Conservation (phyloP, 2,797 vertebrate genomes). For the Chaunax sp. region DNA sequence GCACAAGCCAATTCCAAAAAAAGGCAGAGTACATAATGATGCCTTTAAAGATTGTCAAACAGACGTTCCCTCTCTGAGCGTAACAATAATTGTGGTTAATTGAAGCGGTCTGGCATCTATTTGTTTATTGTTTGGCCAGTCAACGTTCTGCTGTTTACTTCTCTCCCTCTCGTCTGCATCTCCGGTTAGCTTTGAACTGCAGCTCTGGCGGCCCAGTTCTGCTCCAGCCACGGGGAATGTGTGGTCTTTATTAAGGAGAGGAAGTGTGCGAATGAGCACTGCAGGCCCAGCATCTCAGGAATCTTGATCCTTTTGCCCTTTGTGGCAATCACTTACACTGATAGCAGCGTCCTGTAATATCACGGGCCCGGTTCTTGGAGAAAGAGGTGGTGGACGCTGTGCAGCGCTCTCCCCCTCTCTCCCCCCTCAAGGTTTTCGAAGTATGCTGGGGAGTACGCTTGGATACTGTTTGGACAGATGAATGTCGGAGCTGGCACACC, state of each 20-base stretch:
- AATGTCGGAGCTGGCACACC: conserved; percentile 72
- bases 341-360: conserved; percentile 55
- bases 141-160: conserved; percentile 30
- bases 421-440: conserved; percentile 29
- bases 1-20: conserved; percentile 4
- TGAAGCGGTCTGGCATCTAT: conserved; percentile 36
- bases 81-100: conserved; percentile 15
- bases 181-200: conserved; percentile 39
- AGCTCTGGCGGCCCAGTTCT: conserved; percentile 20
- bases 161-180: background rate
- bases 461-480: conserved; percentile 72
- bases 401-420: background rate
- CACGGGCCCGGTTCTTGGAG: conserved; percentile 45
- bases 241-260: conserved; percentile 78
- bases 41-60: conserved; percentile 9
- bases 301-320: conserved; percentile 70
- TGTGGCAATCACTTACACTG: conserved; percentile 67
- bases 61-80: conserved; percentile 1
- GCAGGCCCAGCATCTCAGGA: conserved; percentile 73
- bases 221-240: conserved; percentile 61
- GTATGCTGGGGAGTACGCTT: conserved; percentile 41
- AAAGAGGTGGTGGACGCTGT: conserved; percentile 14
- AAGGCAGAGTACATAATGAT: conserved; percentile 13
- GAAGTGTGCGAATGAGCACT: conserved; percentile 76
- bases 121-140: conserved; percentile 51